These are phyloP conservation scores for Diogma glabrata DNA, from an alignment of 2,888 invertebrate species.

Conservation along the genomic window DNA sequence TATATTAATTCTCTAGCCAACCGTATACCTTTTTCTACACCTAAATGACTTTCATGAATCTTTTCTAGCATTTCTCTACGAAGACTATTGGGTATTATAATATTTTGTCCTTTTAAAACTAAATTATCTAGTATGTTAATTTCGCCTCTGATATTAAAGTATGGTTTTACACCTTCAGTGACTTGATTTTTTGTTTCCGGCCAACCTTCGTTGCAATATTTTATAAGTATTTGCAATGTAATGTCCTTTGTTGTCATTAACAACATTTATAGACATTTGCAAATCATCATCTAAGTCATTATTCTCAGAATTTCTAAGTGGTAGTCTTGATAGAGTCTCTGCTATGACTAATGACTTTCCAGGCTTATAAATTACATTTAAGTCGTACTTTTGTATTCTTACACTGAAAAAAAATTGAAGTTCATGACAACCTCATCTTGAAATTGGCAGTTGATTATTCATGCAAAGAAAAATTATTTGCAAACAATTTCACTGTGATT, in stretches of 20 bases:
- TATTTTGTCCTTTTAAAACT: not conserved
- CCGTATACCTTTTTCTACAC: not conserved
- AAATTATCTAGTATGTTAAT: not conserved
- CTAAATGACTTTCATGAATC: no score
- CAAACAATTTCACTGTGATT: no score
- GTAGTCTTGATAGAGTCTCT: not conserved
- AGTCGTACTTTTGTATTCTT: no score
- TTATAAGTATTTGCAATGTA: not conserved
- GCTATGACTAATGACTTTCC: not conserved
- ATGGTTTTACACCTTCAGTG: not conserved
- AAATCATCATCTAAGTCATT: not conserved
- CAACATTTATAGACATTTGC: not conserved
- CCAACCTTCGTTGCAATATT: not conserved
- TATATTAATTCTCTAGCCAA: not conserved
- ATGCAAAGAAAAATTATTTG: no score
- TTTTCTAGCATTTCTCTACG: not conserved
- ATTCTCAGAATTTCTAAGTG: not conserved
- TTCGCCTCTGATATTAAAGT: not conserved
- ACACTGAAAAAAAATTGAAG: no score
- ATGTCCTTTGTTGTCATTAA: not conserved
- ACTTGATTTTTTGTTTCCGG: slow-evolving; percentile 1
- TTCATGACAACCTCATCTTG: no score
- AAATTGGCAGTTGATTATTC: no score
- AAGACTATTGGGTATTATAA: not conserved
- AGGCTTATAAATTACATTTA: not conserved